phyloP scores from a whole-genome alignment of 2,888 invertebrate genomes.

The Phytoseiulus persimilis region DNA sequence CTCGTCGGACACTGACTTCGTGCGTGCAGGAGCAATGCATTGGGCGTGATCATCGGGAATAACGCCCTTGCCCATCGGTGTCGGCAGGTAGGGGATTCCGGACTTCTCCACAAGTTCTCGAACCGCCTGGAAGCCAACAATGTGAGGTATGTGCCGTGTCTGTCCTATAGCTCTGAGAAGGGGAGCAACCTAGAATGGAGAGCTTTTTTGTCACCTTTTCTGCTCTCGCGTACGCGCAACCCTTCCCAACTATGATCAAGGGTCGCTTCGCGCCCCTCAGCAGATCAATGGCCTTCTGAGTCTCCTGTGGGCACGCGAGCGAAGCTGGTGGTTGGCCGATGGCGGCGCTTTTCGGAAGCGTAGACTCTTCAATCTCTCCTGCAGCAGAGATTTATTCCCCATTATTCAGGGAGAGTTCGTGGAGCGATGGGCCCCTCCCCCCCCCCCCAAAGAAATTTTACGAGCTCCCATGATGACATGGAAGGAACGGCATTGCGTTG shows the following conservation, averaged over 20 bases:
- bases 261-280: slow-evolving; percentile 66
- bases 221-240: slow-evolving; percentile 70
- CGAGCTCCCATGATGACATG: background rate
- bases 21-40: slow-evolving; percentile 78
- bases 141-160: background rate
- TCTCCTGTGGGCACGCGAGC: slow-evolving; percentile 62
- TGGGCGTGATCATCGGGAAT: slow-evolving; percentile 55
- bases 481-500: background rate
- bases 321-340: slow-evolving; percentile 58
- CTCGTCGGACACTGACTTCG: slow-evolving; percentile 55
- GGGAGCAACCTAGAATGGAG: background rate
- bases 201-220: slow-evolving; percentile 55
- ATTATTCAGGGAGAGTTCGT: too few relatives aligned
- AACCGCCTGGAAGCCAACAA: slow-evolving; percentile 50
- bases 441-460: too few relatives aligned
- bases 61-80: slow-evolving; percentile 76
- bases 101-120: slow-evolving; percentile 62
- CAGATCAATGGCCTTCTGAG: slow-evolving; percentile 63
- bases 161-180: background rate
- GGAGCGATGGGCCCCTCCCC: too few relatives aligned
- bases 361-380: slow-evolving; percentile 29
- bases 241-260: slow-evolving; percentile 81
- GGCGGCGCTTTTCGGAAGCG: slow-evolving; percentile 43
- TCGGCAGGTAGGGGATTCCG: slow-evolving; percentile 78
- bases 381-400: too few relatives aligned